phyloP scores from a whole-genome alignment of 2,113 vertebrate species.

The Callaeas wilsoni region DNA sequence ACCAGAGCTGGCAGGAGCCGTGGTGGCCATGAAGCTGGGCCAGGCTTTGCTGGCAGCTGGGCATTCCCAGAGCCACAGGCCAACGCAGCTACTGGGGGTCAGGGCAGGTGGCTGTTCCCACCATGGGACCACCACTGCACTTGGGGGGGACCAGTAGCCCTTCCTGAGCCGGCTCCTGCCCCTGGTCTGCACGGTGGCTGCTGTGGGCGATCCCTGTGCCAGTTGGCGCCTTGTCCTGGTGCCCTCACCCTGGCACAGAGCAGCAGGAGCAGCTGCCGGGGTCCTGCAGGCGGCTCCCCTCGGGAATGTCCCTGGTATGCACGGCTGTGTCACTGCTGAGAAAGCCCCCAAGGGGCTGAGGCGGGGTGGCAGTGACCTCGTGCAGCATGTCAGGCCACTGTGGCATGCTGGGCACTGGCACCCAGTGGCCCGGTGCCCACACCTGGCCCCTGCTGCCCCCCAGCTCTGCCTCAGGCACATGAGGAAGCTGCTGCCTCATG shows the following conservation, averaged over 20 bases:
- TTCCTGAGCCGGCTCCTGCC: fast-evolving
- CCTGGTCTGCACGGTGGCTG: fast-evolving
- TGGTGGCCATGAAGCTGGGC: fast-evolving
- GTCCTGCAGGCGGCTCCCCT: not conserved
- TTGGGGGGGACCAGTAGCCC: not conserved
- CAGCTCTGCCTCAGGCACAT: not conserved
- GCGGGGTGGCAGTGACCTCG: fast-evolving
- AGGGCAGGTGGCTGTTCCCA: not conserved
- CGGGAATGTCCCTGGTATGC: fast-evolving
- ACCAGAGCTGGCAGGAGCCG: not conserved
- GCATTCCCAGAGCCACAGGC: not conserved
- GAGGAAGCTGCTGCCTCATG: fast-evolving
- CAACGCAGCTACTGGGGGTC: not conserved
- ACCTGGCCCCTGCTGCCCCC: not conserved
- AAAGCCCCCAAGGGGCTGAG: fast-evolving
- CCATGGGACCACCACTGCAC: fast-evolving
- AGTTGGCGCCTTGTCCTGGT: fast-evolving
- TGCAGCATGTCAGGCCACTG: fast-evolving
- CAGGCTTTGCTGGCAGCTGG: not conserved
- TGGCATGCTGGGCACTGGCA: fast-evolving
- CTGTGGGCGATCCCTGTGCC: fast-evolving
- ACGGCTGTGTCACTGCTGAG: not conserved
- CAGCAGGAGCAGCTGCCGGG: not conserved
- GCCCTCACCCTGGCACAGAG: not conserved
- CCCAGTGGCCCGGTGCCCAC: fast-evolving